Percentiles rank a stretch among this genome's conserved stretches.
Conservation (phyloP, 2,888 invertebrate species). For the Brachypalpus laphriformis region DNA sequence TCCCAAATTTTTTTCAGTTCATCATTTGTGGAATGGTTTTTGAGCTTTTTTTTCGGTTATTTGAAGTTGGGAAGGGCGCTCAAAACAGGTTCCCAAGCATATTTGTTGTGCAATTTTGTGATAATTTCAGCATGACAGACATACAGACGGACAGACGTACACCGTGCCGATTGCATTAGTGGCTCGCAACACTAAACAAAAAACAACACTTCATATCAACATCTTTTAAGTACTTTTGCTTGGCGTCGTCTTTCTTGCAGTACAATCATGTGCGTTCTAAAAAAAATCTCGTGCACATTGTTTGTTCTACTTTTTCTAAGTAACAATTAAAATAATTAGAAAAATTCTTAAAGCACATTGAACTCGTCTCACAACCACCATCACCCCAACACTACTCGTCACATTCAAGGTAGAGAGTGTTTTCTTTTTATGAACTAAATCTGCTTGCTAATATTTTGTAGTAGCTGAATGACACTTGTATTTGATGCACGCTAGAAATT, state of each 20-base stretch:
- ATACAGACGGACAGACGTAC: no score
- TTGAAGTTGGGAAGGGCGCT: no score
- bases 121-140: no score
- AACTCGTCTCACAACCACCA: constrained; percentile 7
- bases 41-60: no score
- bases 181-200: no score
- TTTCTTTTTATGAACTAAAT: constrained; percentile 8
- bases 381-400: not conserved
- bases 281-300: not conserved
- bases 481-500: constrained; percentile 42
- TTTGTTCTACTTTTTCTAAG: constrained; percentile 19
- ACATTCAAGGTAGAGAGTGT: not conserved
- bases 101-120: no score
- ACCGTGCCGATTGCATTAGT: no score
- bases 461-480: constrained; percentile 32
- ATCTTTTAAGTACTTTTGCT: not conserved
- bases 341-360: constrained; percentile 21
- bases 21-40: no score
- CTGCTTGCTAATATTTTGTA: not conserved
- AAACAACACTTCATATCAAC: not conserved
- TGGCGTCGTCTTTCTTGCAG: not conserved
- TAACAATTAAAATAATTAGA: not conserved
- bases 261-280: constrained; percentile 2
- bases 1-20: no score
- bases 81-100: no score